Conservation (phyloP, 2,797 vertebrate species). For the Schizopygopsis pylzovi region DNA sequence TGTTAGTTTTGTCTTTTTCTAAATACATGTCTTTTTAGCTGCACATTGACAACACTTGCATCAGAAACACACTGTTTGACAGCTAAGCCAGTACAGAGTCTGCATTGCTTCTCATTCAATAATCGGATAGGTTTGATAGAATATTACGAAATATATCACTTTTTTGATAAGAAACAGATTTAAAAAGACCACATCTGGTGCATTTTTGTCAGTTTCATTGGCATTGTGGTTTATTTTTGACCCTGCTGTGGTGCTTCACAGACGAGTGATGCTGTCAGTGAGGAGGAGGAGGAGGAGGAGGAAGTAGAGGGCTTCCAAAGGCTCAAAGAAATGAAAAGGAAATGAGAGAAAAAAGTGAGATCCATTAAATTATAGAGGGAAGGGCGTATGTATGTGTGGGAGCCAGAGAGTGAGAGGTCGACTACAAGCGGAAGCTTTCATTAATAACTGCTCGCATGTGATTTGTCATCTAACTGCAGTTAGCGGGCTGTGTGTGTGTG, state of each 20-base stretch:
- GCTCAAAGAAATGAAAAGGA: slow-evolving; percentile 19
- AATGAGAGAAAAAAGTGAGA: slow-evolving; percentile 16
- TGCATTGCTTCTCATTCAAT: neutral
- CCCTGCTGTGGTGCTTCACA: slow-evolving; percentile 22
- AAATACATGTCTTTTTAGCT: neutral
- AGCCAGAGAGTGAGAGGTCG: slow-evolving; percentile 3
- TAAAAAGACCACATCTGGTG: neutral
- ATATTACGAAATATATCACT: no score
- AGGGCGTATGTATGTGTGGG: slow-evolving; percentile 38
- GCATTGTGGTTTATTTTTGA: slow-evolving; percentile 7
- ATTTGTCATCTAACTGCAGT: slow-evolving; percentile 27
- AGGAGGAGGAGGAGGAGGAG: slow-evolving; percentile 6
- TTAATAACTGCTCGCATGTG: slow-evolving; percentile 40
- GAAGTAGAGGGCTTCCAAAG: neutral
- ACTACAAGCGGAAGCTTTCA: slow-evolving; percentile 25
- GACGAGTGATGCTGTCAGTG: slow-evolving; percentile 1
- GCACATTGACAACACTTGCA: no score
- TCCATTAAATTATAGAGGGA: slow-evolving; percentile 11
- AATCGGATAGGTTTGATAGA: neutral
- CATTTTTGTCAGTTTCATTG: neutral
- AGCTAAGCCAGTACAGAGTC: neutral
- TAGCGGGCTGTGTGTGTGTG: neutral
- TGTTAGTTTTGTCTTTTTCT: neutral
- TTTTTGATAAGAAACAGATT: neutral
- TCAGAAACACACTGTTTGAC: neutral